phyloP scores from a whole-genome alignment of 2,797 vertebrate genomes.

The Garrulus glandarius region DNA sequence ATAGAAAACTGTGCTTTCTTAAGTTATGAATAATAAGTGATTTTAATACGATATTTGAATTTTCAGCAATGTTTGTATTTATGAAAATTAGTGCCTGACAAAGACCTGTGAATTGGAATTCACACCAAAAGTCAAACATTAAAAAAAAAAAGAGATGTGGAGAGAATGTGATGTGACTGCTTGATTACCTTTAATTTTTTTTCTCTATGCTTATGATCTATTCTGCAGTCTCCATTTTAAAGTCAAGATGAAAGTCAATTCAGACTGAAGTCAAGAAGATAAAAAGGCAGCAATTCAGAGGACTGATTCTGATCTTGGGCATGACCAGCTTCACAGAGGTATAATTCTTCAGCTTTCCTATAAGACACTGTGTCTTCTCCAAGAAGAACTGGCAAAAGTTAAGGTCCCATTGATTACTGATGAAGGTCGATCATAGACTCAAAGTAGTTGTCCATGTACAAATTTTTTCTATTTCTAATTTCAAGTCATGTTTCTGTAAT shows the following conservation, averaged over 20 bases:
- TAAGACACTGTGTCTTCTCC: background rate
- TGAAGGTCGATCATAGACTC: background rate
- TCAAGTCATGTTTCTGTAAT: background rate
- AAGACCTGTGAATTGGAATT: constrained; percentile 20
- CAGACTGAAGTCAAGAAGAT: background rate
- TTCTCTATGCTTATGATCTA: background rate
- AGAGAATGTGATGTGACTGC: background rate
- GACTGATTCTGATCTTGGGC: background rate
- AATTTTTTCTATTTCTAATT: background rate
- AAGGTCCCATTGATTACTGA: background rate
- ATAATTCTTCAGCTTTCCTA: background rate
- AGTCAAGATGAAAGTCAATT: constrained; percentile 21
- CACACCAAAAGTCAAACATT: background rate
- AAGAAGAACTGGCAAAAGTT: background rate
- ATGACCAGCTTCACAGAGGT: background rate
- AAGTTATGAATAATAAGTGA: constrained; percentile 11
- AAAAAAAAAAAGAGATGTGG: background rate
- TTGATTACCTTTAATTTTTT: background rate
- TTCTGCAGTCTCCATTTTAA: constrained; percentile 7
- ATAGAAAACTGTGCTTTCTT: background rate
- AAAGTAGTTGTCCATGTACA: background rate
- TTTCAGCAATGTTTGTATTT: constrained; percentile 18
- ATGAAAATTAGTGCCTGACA: constrained; percentile 31
- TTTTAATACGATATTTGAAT: constrained; percentile 13
- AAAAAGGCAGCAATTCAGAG: background rate